Evolutionary conservation across 2,888 invertebrate genomes (phyloP).

Genomic region (Leptopilina syphax): DNA sequence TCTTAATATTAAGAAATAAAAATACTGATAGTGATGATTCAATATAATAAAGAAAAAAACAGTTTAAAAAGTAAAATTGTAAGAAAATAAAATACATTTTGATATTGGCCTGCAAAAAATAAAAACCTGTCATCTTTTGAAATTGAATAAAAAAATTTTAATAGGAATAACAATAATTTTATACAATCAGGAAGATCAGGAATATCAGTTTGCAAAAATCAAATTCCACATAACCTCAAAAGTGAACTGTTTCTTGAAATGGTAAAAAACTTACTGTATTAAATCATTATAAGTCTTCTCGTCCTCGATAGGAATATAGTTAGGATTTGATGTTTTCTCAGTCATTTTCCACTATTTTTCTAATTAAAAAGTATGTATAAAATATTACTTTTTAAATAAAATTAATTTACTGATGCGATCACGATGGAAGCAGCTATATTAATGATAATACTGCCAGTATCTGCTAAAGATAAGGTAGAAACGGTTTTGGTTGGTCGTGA

Average conservation of each 20-base stretch:
- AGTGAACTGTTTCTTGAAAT: neutral
- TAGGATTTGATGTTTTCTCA: conserved; percentile 5
- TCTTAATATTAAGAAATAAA: too few relatives aligned
- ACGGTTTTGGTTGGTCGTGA: too few relatives aligned
- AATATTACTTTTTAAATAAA: neutral
- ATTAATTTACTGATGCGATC: neutral
- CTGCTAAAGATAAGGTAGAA: neutral
- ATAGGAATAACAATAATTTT: too few relatives aligned
- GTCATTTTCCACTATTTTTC: neutral
- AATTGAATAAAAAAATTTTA: too few relatives aligned
- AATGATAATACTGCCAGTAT: too few relatives aligned
- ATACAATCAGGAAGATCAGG: too few relatives aligned
- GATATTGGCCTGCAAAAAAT: too few relatives aligned
- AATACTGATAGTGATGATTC: too few relatives aligned
- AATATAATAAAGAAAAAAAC: too few relatives aligned
- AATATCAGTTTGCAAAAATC: neutral
- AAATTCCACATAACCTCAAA: conserved; percentile 24
- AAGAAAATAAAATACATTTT: too few relatives aligned
- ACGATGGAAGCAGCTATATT: neutral
- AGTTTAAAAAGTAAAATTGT: too few relatives aligned
- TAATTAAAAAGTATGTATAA: neutral
- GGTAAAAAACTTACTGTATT: conserved; percentile 12
- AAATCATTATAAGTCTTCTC: conserved; percentile 18
- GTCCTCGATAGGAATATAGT: conserved; percentile 18
- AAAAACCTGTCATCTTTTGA: too few relatives aligned